phyloP scores from a whole-genome alignment of 2,797 vertebrate species.

The Crocidura indochinensis region DNA sequence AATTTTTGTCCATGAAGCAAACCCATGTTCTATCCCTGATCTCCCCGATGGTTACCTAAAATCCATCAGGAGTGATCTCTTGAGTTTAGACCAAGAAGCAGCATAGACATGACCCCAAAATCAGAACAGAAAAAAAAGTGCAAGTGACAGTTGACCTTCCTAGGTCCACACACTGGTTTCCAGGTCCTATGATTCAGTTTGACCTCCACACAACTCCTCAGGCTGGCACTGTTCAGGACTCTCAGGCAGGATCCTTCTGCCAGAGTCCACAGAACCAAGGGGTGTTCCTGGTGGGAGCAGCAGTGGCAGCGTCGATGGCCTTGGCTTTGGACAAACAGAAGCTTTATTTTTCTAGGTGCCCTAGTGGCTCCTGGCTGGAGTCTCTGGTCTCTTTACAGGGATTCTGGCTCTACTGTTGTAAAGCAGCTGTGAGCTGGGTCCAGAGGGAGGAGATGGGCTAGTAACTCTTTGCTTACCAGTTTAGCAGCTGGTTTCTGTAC shows the following conservation, averaged over 20 bases:
- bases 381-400: not conserved
- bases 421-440: conserved; percentile 66
- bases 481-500: not conserved
- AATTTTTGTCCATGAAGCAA: no score
- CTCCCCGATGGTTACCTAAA: no score
- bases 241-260: not conserved
- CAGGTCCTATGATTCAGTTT: no score
- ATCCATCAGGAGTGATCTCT: not conserved
- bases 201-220: not conserved
- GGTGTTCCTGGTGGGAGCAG: not conserved
- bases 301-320: not conserved
- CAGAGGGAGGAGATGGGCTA: not conserved
- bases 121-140: no score
- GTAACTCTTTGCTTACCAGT: not conserved
- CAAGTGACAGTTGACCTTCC: no score
- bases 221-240: accelerated
- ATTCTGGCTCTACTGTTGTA: not conserved
- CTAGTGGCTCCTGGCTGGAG: conserved; percentile 12
- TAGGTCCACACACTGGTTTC: no score
- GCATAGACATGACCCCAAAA: no score
- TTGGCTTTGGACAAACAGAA: not conserved
- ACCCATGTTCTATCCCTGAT: no score
- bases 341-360: conserved; percentile 45
- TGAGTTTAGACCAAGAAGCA: not conserved
- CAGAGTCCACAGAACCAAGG: not conserved